phyloP scores from a whole-genome alignment of 2,113 vertebrate genomes.

The Dendrocopos noguchii region DNA sequence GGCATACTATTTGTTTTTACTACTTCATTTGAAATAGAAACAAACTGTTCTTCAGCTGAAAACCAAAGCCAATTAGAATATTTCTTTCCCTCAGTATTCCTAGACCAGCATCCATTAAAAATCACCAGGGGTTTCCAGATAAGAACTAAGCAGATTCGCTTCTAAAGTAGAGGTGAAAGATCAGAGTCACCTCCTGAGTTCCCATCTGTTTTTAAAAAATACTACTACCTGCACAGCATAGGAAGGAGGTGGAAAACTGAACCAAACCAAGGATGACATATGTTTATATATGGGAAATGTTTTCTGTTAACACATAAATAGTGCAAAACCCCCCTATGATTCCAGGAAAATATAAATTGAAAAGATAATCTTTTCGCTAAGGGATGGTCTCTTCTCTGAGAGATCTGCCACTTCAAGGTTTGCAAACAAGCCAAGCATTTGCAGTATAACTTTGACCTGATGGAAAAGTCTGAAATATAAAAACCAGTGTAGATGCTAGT shows the following conservation, averaged over 20 bases:
- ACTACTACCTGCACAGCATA: background rate
- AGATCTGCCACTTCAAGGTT: background rate
- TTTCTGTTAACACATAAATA: background rate
- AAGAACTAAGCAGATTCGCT: background rate
- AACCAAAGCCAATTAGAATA: slow-evolving; percentile 45
- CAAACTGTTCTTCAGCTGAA: slow-evolving; percentile 54
- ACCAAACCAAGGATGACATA: background rate
- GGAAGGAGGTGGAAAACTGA: background rate
- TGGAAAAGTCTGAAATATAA: background rate
- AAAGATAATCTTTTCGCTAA: background rate
- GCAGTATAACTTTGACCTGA: background rate
- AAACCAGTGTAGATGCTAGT: background rate
- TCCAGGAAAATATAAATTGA: background rate
- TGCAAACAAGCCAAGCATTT: background rate
- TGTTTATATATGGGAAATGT: background rate
- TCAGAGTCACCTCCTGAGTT: slow-evolving; percentile 20
- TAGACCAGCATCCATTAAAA: slow-evolving; percentile 15
- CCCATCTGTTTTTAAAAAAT: slow-evolving; percentile 47
- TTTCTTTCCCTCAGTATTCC: slow-evolving; percentile 21
- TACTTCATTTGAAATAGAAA: slow-evolving; percentile 58
- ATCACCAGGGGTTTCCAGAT: slow-evolving; percentile 13
- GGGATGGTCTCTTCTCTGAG: background rate
- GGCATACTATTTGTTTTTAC: slow-evolving; percentile 58
- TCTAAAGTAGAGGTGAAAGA: slow-evolving; percentile 31
- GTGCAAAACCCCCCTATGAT: background rate